phyloP scores from a whole-genome alignment of 2,113 vertebrate species.

The Phylloscopus trochiloides region DNA sequence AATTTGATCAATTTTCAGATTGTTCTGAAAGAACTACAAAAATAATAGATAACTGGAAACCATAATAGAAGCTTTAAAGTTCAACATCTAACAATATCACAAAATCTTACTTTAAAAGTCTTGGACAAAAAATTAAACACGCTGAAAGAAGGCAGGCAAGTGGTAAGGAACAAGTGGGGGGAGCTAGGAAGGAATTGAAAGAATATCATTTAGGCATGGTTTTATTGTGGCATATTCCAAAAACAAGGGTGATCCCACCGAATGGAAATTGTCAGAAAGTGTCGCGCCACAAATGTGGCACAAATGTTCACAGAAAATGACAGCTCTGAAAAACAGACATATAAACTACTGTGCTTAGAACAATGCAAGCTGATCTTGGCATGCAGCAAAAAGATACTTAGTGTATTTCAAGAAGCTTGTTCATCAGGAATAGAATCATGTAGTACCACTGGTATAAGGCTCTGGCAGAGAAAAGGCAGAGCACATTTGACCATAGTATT shows the following conservation, averaged over 20 bases:
- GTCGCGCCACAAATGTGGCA: accelerated
- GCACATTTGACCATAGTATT: background rate
- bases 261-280: background rate
- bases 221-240: background rate
- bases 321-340: background rate
- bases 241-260: background rate
- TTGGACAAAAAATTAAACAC: conserved; percentile 23
- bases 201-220: background rate
- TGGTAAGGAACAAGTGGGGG: background rate
- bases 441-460: background rate
- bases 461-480: background rate
- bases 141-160: conserved; percentile 8
- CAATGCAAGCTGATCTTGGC: background rate
- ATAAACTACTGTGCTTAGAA: background rate
- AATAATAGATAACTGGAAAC: conserved; percentile 40
- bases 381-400: background rate
- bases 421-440: background rate
- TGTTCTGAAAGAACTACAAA: conserved; percentile 51
- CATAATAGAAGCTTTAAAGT: conserved; percentile 49
- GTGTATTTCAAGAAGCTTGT: background rate
- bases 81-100: conserved; percentile 17
- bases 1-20: conserved; percentile 35
- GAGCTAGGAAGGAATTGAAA: background rate
- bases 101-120: conserved; percentile 52
- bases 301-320: accelerated